These are phyloP conservation scores for Tuberolachnus salignus DNA, from an alignment of 2,888 invertebrate genomes.

Conservation along the genomic window DNA sequence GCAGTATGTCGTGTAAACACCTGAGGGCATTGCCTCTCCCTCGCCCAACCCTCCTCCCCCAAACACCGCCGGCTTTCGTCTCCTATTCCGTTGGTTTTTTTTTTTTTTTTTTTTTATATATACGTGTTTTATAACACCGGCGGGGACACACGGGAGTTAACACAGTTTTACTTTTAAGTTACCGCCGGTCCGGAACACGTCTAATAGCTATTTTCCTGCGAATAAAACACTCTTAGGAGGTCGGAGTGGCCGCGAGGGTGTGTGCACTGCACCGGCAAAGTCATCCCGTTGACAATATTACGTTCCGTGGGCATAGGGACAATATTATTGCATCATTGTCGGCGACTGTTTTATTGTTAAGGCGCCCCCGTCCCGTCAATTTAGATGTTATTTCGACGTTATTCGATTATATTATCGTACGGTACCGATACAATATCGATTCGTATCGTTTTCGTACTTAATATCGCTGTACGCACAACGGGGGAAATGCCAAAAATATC, in stretches of 20 bases:
- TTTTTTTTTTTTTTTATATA: no score
- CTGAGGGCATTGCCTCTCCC: slow-evolving; percentile 30
- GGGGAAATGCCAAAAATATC: no score
- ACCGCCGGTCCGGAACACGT: slow-evolving; percentile 30
- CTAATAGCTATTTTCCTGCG: slow-evolving; percentile 40
- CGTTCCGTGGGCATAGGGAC: no score
- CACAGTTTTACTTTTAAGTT: slow-evolving; percentile 55
- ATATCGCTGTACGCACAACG: no score
- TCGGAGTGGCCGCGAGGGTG: background rate
- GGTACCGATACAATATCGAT: no score
- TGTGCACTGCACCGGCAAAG: background rate
- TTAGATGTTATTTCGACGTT: no score
- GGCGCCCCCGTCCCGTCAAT: no score
- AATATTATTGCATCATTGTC: background rate
- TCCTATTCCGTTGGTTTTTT: background rate
- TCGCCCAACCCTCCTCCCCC: background rate
- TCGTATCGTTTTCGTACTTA: no score
- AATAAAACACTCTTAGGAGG: slow-evolving; percentile 18
- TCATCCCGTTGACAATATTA: slow-evolving; percentile 7
- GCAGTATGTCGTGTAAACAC: slow-evolving; percentile 44
- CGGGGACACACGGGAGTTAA: slow-evolving; percentile 51
- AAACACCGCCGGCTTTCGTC: background rate
- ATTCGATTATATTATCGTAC: no score
- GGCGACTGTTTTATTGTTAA: no score
- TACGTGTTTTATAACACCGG: slow-evolving; percentile 27